Evolutionary conservation across 2,888 invertebrate species (phyloP).

Genomic region (Dryocosmus kuriphilus): DNA sequence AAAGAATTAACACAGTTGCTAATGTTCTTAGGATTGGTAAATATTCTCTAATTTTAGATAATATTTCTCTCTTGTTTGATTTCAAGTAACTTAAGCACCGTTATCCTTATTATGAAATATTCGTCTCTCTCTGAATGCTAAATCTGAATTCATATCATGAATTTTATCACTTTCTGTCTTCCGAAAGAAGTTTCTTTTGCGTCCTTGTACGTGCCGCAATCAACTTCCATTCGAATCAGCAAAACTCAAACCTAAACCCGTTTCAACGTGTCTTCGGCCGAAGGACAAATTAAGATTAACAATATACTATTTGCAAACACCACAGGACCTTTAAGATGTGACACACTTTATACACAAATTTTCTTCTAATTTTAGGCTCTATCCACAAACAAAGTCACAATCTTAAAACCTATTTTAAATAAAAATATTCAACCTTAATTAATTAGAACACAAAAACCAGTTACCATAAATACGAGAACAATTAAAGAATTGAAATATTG

Average conservation of each 20-base stretch:
- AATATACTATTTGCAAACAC: constrained; percentile 20
- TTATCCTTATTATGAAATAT: background rate
- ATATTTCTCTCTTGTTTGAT: background rate
- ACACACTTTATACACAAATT: background rate
- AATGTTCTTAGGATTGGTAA: background rate
- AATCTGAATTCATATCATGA: constrained; percentile 6
- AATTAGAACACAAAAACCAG: too few relatives aligned
- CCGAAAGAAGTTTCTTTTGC: constrained; percentile 18
- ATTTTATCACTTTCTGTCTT: constrained; percentile 26
- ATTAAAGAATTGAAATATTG: too few relatives aligned
- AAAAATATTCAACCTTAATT: too few relatives aligned
- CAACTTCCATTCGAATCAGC: constrained; percentile 3
- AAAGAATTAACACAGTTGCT: background rate
- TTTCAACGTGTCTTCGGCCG: constrained; percentile 9
- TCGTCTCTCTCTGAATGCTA: constrained; percentile 5
- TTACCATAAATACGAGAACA: too few relatives aligned
- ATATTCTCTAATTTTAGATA: too few relatives aligned
- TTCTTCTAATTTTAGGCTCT: background rate
- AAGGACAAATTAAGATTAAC: constrained; percentile 21
- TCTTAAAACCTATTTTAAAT: background rate
- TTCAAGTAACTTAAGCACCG: background rate
- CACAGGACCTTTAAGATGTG: background rate
- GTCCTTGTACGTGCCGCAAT: constrained; percentile 15
- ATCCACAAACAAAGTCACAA: background rate
- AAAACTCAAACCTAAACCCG: constrained; percentile 17